Evolutionary conservation across 1,140 invertebrate species (phyloP).

Genomic region (Aphelinus certus): DNA sequence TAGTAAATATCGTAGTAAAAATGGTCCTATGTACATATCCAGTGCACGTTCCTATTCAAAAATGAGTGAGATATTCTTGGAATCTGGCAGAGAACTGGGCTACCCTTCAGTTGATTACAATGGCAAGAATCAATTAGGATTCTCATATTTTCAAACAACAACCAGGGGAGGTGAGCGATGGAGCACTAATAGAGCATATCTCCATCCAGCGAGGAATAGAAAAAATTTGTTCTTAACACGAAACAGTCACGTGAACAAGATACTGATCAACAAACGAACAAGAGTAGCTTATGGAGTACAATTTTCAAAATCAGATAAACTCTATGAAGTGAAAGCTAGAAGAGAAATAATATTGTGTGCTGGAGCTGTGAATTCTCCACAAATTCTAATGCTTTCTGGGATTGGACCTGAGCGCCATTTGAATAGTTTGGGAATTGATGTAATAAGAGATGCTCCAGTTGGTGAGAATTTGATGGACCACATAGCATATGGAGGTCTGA

Average conservation of each 20-base stretch:
- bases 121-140: conserved; percentile 61
- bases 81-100: conserved; percentile 64
- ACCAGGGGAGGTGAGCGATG: conserved; percentile 70
- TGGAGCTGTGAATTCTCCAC: conserved; percentile 77
- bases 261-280: conserved; percentile 63
- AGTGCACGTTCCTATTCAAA: background rate
- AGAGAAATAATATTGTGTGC: conserved; percentile 76
- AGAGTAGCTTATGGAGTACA: conserved; percentile 23
- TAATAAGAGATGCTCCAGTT: conserved; percentile 66
- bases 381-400: conserved; percentile 77
- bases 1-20: background rate
- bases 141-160: conserved; percentile 68
- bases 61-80: conserved; percentile 58
- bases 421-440: conserved; percentile 55
- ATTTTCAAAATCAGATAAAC: conserved; percentile 45
- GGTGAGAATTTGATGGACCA: conserved; percentile 71
- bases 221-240: conserved; percentile 76
- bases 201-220: conserved; percentile 72
- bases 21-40: background rate
- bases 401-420: conserved; percentile 70
- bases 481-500: conserved; percentile 48
- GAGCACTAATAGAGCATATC: conserved; percentile 75
- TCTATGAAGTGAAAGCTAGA: conserved; percentile 17
- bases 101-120: conserved; percentile 59
- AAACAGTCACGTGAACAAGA: conserved; percentile 71